A percentile compares a stretch with the other conserved stretches of the same genome.
Evolutionary conservation across 2,888 invertebrate genomes (phyloP).

Genomic region (Microdon myrmicae): DNA sequence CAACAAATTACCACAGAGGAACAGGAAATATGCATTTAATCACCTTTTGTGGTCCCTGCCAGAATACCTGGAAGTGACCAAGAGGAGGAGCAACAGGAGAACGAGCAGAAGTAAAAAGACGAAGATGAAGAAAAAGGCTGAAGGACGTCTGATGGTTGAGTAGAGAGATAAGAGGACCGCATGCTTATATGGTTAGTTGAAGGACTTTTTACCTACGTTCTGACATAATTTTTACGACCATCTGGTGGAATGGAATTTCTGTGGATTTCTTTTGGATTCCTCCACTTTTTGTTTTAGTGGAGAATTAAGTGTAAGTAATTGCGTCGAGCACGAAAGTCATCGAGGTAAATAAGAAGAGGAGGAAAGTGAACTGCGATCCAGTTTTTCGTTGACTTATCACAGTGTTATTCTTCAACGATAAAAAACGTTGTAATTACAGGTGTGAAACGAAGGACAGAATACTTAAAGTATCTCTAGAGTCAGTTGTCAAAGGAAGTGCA

Average conservation of each 20-base stretch:
- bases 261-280: conserved; percentile 34
- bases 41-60: conserved; percentile 45
- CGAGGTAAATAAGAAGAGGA: background rate
- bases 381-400: no score
- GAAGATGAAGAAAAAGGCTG: conserved; percentile 29
- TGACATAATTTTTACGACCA: conserved; percentile 45
- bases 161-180: conserved; percentile 28
- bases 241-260: conserved; percentile 45
- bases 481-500: no score
- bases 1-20: conserved; percentile 42
- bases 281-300: background rate
- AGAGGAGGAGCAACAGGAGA: conserved; percentile 4
- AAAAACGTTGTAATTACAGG: no score
- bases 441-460: no score
- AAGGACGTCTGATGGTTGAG: conserved; percentile 46
- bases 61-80: conserved; percentile 19
- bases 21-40: conserved; percentile 52
- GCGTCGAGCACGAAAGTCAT: conserved; percentile 9
- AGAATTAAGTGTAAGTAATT: conserved; percentile 34
- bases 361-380: no score
- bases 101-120: conserved; percentile 6
- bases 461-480: no score
- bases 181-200: conserved; percentile 30
- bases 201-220: conserved; percentile 33
- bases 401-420: no score